These are phyloP conservation scores for Pundamilia nyererei DNA, from an alignment of 2,113 vertebrate genomes.

Conservation along the genomic window DNA sequence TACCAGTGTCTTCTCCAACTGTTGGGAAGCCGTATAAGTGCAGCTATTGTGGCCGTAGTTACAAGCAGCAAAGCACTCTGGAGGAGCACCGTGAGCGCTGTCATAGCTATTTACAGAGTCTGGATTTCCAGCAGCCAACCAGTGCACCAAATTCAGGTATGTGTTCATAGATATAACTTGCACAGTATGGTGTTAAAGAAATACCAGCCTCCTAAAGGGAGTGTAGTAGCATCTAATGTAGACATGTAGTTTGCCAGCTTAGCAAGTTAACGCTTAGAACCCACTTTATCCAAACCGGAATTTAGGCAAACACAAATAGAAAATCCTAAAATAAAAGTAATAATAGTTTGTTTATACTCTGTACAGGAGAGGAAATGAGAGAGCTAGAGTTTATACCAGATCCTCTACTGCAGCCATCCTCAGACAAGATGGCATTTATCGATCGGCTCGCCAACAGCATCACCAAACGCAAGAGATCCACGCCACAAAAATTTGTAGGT, in stretches of 20 bases:
- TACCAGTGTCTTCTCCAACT: constrained; percentile 88
- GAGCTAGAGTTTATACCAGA: constrained; percentile 90
- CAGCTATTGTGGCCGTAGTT: constrained; percentile 94
- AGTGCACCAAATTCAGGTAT: constrained; percentile 72
- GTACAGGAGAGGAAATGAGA: constrained; percentile 85
- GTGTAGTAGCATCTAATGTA: neutral
- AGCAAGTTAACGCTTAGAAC: neutral
- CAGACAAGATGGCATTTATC: constrained; percentile 89
- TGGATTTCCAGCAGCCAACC: constrained; percentile 77
- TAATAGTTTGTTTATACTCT: constrained; percentile 40
- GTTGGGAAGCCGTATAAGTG: constrained; percentile 96
- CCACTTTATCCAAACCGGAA: neutral
- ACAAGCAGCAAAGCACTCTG: constrained; percentile 94
- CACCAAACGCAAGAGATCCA: constrained; percentile 94
- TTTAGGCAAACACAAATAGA: neutral
- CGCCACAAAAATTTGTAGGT: constrained; percentile 96
- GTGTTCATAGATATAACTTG: neutral
- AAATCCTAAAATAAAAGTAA: constrained; percentile 2
- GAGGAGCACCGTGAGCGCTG: constrained; percentile 96
- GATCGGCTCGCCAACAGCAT: constrained; percentile 91
- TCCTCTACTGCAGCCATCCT: constrained; percentile 81
- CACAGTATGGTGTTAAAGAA: neutral
- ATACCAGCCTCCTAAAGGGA: neutral
- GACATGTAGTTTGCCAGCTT: neutral
- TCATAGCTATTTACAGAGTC: constrained; percentile 89